Conservation (phyloP, 2,113 vertebrate species). For the Solea senegalensis region DNA sequence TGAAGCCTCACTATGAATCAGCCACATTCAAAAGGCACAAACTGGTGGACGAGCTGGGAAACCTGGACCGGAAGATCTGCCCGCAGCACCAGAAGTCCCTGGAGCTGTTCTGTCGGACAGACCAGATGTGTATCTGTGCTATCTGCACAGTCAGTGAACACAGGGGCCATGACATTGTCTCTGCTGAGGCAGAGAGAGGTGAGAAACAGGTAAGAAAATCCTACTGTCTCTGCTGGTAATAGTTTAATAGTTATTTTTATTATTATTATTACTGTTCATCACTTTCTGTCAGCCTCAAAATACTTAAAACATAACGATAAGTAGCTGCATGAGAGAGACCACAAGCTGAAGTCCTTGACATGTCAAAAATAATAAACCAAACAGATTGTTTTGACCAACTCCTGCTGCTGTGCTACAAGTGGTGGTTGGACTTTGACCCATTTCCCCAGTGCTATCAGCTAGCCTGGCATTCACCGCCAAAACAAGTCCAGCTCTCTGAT, state of each 20-base stretch:
- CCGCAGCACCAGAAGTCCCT: constrained; percentile 82
- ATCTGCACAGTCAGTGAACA: constrained; percentile 86
- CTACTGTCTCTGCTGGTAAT: background rate
- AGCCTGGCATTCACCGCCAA: constrained; percentile 57
- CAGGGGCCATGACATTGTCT: constrained; percentile 83
- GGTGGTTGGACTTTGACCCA: constrained; percentile 76
- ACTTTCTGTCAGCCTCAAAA: background rate
- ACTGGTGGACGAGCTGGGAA: constrained; percentile 80
- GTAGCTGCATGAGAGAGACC: background rate
- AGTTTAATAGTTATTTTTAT: background rate
- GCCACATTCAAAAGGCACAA: constrained; percentile 82
- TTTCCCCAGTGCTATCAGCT: constrained; percentile 67
- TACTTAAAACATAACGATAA: background rate
- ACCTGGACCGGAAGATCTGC: constrained; percentile 82
- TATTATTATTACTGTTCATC: background rate
- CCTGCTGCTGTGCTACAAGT: constrained; percentile 17
- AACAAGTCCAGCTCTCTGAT: constrained; percentile 67
- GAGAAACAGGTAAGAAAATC: constrained; percentile 81
- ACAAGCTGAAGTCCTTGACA: background rate
- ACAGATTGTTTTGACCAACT: constrained; percentile 49
- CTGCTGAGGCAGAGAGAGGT: constrained; percentile 82
- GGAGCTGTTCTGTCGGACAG: constrained; percentile 84
- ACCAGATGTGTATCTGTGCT: constrained; percentile 79
- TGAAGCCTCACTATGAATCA: constrained; percentile 84
- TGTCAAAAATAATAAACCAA: constrained; percentile 42